Base-by-base conservation (phyloP, 2,113 vertebrate species). In the Rana temporaria region DNA sequence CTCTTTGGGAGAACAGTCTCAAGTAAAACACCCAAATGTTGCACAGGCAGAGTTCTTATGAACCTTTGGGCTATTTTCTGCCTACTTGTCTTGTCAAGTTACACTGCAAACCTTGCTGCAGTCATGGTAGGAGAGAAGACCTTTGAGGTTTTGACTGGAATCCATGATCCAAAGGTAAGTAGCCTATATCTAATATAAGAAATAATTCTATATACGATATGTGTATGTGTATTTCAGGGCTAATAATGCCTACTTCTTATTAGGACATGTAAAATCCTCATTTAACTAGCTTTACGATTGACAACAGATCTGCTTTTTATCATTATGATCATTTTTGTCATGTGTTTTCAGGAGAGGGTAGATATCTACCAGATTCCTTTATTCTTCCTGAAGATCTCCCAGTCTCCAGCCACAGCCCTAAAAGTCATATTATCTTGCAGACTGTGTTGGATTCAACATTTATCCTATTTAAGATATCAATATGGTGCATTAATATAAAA, bases 11-110 rank as follows among this genome's bases (percentile, higher is more conserved):
- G 97, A 87, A 97, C 95, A 0, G 96, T 96, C 1, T 96, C 96
- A 89, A 98, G 97, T 90, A 98, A 99, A 94, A 98, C 96, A 0
- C 97, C 98, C 67, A 99, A 99, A 86, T 99, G 97, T 86, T 96
- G 96, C 92, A 98, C 98, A 0, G 97, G 97, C 0, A 95, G 98
- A 20, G 96, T 99, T 85, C 92, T 99, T 82, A 98, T 99, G 98
- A 99, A 98, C 90, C 95, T 99, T 4, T 99, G 97, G 97, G 97
- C 98, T 84, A 97, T 99, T 84, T 99, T 99, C 91, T 99, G 97
- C 89, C 91, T 99, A 85, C 91, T 99, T n/a, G 97, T 99, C 86
- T 95, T 99, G 83, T 99, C 97, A 86, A 99, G 96, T 90, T 99
- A 99, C 90, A 99, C 97, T 0, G 98, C 98, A 86, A 99, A 99